A percentile compares a stretch with the other conserved stretches of the same genome.
These are phyloP conservation scores for Amphimedon queenslandica DNA, from an alignment of 37 sponge, comb jelly and placozoan species.

Conservation along the genomic window DNA sequence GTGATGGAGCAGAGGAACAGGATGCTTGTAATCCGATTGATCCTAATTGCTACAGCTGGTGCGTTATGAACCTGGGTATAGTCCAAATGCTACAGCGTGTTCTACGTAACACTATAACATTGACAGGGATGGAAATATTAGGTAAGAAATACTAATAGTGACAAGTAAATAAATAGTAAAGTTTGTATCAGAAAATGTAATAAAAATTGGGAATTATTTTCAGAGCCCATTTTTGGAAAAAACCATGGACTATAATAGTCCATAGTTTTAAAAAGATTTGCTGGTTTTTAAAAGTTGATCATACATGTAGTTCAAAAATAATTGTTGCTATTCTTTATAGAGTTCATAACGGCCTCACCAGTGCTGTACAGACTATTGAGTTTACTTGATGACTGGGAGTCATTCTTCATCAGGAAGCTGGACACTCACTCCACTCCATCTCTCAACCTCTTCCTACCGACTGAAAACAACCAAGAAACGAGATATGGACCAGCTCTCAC, in stretches of 20 bases:
- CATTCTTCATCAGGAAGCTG: conserved; percentile 30
- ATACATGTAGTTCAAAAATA: too few relatives aligned
- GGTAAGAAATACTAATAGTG: conserved; percentile 39
- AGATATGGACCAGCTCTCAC: conserved; percentile 49
- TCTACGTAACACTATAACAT: conserved; percentile 40
- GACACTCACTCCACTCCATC: conserved; percentile 49
- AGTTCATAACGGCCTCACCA: conserved; percentile 68
- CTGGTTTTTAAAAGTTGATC: too few relatives aligned
- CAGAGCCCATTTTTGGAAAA: too few relatives aligned
- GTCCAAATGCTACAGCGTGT: conserved; percentile 31
- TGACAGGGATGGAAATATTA: conserved; percentile 72
- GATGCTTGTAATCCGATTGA: conserved; percentile 16
- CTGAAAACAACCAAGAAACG: conserved; percentile 7
- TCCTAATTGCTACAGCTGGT: conserved; percentile 66
- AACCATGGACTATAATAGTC: too few relatives aligned
- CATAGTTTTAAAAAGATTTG: too few relatives aligned
- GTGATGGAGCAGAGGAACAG: conserved; percentile 6
- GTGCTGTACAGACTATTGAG: conserved; percentile 53
- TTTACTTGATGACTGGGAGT: conserved; percentile 76
- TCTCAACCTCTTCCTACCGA: conserved; percentile 13
- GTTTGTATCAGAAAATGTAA: too few relatives aligned
- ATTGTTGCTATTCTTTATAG: too few relatives aligned
- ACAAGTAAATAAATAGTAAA: too few relatives aligned
- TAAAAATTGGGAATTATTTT: too few relatives aligned
- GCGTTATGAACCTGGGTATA: conserved; percentile 67